phyloP scores from a whole-genome alignment of 2,113 vertebrate species.

The Salvelinus alpinus region DNA sequence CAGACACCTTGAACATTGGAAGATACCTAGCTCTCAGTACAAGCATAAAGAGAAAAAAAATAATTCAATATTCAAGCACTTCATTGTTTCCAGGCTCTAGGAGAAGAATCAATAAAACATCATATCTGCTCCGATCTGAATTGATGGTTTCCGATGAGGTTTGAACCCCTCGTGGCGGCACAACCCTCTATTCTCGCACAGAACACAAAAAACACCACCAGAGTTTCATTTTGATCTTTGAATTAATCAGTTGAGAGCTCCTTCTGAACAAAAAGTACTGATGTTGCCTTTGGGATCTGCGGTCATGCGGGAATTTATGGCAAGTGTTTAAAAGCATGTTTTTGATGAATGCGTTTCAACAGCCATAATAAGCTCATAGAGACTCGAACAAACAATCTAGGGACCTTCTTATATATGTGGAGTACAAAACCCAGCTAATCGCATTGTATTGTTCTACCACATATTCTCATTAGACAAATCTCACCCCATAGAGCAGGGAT shows the following conservation, averaged over 20 bases:
- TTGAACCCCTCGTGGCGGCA: constrained; percentile 60
- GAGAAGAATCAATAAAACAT: constrained; percentile 75
- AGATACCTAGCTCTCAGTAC: constrained; percentile 50
- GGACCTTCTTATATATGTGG: constrained; percentile 42
- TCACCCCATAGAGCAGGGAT: constrained; percentile 1
- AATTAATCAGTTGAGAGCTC: constrained; percentile 74
- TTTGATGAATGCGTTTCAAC: constrained; percentile 61
- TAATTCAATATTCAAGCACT: constrained; percentile 64
- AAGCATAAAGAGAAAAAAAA: constrained; percentile 58
- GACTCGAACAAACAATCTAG: constrained; percentile 38
- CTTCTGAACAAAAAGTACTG: constrained; percentile 72
- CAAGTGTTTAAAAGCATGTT: constrained; percentile 62
- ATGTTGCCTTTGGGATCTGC: constrained; percentile 66
- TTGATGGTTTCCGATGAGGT: constrained; percentile 68
- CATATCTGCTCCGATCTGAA: constrained; percentile 56
- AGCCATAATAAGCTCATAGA: constrained; percentile 56
- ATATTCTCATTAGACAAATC: constrained; percentile 42
- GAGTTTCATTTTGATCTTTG: constrained; percentile 71
- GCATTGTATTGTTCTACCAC: constrained; percentile 15
- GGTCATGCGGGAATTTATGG: constrained; percentile 64
- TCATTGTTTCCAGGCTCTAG: constrained; percentile 70
- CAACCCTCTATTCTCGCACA: constrained; percentile 48
- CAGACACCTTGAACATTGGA: constrained; percentile 66
- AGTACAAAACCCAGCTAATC: constrained; percentile 41
- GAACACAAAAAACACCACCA: constrained; percentile 58